These are phyloP conservation scores for Tholera decimalis DNA, from an alignment of 2,888 invertebrate genomes.

Conservation along the genomic window DNA sequence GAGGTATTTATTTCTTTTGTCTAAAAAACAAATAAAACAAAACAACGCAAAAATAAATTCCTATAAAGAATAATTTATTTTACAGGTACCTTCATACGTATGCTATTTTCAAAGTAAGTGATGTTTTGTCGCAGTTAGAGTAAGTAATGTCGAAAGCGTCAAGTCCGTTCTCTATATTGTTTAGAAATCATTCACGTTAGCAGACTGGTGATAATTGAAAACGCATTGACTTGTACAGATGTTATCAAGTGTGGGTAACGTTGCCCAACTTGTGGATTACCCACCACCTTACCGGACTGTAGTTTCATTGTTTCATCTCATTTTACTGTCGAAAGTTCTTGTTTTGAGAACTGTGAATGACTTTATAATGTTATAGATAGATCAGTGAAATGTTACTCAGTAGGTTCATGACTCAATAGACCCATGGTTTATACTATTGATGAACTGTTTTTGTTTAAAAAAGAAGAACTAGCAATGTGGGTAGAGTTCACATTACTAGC, in stretches of 20 bases:
- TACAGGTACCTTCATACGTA: background rate
- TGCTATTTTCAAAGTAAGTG: constrained; percentile 9
- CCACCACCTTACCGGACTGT: constrained; percentile 53
- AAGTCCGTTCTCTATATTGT: constrained; percentile 76
- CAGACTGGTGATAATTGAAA: constrained; percentile 83
- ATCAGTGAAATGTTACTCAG: background rate
- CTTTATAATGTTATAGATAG: constrained; percentile 30
- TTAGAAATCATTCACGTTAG: constrained; percentile 80
- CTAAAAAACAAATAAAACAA: background rate
- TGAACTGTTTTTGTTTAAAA: background rate
- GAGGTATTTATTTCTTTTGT: background rate
- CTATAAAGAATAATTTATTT: background rate
- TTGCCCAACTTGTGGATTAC: constrained; percentile 54
- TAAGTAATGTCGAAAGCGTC: constrained; percentile 51
- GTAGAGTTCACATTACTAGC: no score
- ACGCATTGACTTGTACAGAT: constrained; percentile 71
- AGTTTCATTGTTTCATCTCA: constrained; percentile 66
- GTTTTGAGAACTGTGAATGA: constrained; percentile 41
- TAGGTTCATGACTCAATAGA: background rate
- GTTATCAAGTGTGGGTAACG: constrained; percentile 54
- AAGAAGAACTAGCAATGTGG: no score
- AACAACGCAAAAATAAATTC: background rate
- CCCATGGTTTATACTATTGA: background rate
- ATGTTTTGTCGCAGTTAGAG: constrained; percentile 24
- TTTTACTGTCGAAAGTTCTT: constrained; percentile 25